Evolutionary conservation across 2,797 vertebrate genomes (phyloP).

Genomic region (Aratinga solstitialis): DNA sequence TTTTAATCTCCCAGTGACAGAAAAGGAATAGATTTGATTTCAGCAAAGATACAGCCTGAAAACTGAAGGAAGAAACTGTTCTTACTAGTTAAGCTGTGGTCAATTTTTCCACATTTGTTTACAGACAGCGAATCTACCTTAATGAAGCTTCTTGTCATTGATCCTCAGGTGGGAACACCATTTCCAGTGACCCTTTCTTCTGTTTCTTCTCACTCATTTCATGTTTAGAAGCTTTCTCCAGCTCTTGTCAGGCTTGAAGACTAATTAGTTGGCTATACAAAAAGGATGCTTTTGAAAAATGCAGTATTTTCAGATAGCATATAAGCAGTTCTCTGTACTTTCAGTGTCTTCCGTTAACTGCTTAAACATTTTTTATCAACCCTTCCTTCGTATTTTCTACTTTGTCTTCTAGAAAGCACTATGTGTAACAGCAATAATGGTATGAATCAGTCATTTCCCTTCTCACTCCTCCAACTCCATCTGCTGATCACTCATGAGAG

Average conservation of each 20-base stretch:
- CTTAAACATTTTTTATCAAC: neutral
- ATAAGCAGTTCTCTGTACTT: neutral
- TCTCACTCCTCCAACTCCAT: conserved; percentile 37
- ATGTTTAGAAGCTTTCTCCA: neutral
- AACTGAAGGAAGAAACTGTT: neutral
- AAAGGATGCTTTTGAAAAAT: neutral
- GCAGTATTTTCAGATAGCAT: neutral
- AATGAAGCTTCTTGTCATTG: neutral
- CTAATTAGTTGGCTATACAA: neutral
- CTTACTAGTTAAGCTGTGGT: neutral
- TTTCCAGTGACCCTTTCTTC: neutral
- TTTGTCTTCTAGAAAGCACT: conserved; percentile 13
- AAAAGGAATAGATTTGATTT: neutral
- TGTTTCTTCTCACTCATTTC: neutral
- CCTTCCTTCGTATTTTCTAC: neutral
- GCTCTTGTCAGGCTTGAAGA: neutral
- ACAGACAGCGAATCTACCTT: neutral
- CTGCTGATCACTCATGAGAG: conserved; percentile 44
- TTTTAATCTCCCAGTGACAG: neutral
- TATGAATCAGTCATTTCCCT: conserved; percentile 1
- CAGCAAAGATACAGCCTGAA: neutral
- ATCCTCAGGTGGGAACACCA: neutral
- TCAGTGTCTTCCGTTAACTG: neutral
- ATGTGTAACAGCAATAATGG: neutral
- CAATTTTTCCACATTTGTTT: neutral